A percentile compares a stretch with the other conserved stretches of the same genome.
These are phyloP conservation scores for Solen grandis DNA, from an alignment of 1,140 invertebrate genomes.

Conservation along the genomic window DNA sequence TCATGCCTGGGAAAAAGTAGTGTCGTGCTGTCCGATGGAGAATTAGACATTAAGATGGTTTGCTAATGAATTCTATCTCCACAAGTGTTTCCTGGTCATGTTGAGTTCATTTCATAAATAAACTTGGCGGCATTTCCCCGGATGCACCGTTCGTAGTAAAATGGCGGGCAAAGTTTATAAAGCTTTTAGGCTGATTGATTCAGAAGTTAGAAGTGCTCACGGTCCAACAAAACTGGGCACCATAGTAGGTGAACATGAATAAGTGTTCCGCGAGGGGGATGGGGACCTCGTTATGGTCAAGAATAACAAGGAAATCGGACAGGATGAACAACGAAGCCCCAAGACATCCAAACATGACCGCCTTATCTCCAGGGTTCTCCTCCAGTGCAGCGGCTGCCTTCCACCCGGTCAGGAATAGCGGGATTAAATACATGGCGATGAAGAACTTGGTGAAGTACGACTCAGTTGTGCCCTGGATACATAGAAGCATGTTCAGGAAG, in stretches of 20 bases:
- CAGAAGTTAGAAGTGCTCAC: conserved; percentile 46
- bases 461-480: conserved; percentile 38
- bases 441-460: conserved; percentile 44
- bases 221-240: conserved; percentile 56
- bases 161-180: too few relatives aligned
- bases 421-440: conserved; percentile 49
- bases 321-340: conserved; percentile 52
- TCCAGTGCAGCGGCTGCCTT: conserved; percentile 44
- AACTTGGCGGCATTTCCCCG: too few relatives aligned
- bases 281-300: conserved; percentile 43
- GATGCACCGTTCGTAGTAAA: too few relatives aligned
- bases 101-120: too few relatives aligned
- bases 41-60: too few relatives aligned
- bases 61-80: too few relatives aligned
- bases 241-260: conserved; percentile 60
- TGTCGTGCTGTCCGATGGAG: too few relatives aligned
- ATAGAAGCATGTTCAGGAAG: conserved; percentile 45
- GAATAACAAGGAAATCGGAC: conserved; percentile 61
- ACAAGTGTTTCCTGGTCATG: too few relatives aligned
- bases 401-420: conserved; percentile 56
- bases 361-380: conserved; percentile 32
- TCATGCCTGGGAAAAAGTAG: too few relatives aligned
- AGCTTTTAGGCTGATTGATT: too few relatives aligned
- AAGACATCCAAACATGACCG: conserved; percentile 39
- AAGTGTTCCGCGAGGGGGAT: conserved; percentile 51